Evolutionary conservation across 2,888 invertebrate species (phyloP), one percentile per base, ranked within the genome.

Genomic region (Drepanosiphum platanoidis): DNA sequence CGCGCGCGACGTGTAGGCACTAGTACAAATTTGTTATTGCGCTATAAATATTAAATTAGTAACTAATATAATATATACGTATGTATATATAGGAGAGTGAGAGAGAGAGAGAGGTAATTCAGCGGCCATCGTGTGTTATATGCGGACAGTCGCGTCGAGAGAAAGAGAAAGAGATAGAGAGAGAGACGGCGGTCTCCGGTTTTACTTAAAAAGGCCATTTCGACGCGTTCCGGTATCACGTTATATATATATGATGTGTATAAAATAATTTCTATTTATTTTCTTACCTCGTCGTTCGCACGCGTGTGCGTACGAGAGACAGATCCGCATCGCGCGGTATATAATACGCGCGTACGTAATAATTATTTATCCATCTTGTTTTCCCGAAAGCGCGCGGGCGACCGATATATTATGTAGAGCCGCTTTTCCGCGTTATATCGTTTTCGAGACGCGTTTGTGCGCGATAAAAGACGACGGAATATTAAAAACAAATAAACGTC

Each of bases 151-250:
- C 11, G 13, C 7, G 61, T 15, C 2, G 4, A 27, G 61, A 4
- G 18, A 15, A 18, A 66, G 15, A 0, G 15, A 36, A 11, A 11
- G 22, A 0, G 30, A 27, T 5, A 9, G 39, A 58, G n/a, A 5
- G 30, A 18, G 61, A 39, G 27, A 9, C 39, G n/a, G 61, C 34
- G 15, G 39, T 74, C 72, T 64, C 46, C 34, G 72, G 82, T 74
- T 66, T 83, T 64, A 66, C 83, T 83, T 83, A 74, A 83, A 82
- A 83, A 64, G 83, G 83, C 72, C 32, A 83, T 83, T 83, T 83
- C 42, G 18, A 72, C 66, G 71, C 72, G 64, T 74, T 72, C 74
- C 83, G 74, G 83, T 83, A 83, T 74, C 68, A 79, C 13, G 32
- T n/a, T 78, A 27, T 39, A 42, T 64, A 77, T 46, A 32, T n/a